Conservation (phyloP, 2,113 vertebrate species). For the Tachysurus fulvidraco region DNA sequence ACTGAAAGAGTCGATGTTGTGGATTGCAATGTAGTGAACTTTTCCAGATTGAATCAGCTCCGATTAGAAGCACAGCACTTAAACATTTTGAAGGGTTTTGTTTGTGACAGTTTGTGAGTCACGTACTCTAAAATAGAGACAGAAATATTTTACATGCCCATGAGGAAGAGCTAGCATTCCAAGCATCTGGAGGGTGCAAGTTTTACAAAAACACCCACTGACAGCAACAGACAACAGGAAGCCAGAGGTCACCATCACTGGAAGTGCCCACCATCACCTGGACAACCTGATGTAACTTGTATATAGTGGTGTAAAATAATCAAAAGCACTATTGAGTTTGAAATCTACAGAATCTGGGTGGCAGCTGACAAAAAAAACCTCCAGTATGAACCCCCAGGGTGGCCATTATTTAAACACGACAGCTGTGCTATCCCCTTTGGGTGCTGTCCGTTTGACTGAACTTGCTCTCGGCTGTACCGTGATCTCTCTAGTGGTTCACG, state of each 20-base stretch:
- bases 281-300: slow-evolving; percentile 27
- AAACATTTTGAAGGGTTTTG: slow-evolving; percentile 36
- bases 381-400: slow-evolving; percentile 72
- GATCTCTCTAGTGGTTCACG: slow-evolving; percentile 86
- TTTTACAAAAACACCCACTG: slow-evolving; percentile 5
- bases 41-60: slow-evolving; percentile 13
- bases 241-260: slow-evolving; percentile 27
- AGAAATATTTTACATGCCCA: slow-evolving; percentile 45
- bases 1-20: neutral
- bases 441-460: slow-evolving; percentile 82
- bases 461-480: slow-evolving; percentile 81
- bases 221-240: slow-evolving; percentile 5
- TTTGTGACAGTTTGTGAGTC: slow-evolving; percentile 56
- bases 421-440: slow-evolving; percentile 79
- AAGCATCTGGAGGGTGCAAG: slow-evolving; percentile 24
- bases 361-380: neutral
- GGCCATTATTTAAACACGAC: slow-evolving; percentile 79
- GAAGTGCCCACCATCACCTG: slow-evolving; percentile 19
- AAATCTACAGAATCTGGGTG: neutral
- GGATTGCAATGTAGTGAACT: neutral
- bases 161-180: slow-evolving; percentile 21
- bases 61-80: neutral
- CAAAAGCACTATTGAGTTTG: slow-evolving; percentile 2
- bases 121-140: slow-evolving; percentile 56
- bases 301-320: slow-evolving; percentile 11